Evolutionary conservation across 2,797 vertebrate species (phyloP), one percentile per base, ranked within the genome.

Genomic region (Danio albolineatus): DNA sequence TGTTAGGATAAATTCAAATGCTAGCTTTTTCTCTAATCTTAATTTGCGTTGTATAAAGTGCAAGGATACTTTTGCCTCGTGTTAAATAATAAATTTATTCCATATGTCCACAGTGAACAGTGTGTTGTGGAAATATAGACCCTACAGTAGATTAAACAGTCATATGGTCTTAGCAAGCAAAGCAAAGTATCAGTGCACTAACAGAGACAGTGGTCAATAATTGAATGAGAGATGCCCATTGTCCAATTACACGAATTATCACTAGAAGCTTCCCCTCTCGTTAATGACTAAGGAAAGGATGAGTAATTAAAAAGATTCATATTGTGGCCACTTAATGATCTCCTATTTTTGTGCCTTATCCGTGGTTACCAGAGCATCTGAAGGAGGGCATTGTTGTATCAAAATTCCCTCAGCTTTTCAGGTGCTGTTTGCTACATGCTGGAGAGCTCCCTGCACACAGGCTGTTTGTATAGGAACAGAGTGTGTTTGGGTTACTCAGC

Each of bases 171-270:
- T 82, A 86, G 83, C 87, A 85, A 81, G 72, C 76, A 73, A 67
- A 73, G 84, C 82, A 82, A 90, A 89, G 90, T 84, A 88, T 86
- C 89, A 88, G 86, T 85, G 87, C 88, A 78, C 84, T 87, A 89
- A 87, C 85, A 90, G 85, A 93, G 88, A 91, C 90, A 90, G 73
- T 90, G 91, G 90, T 93, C 91, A 91, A 90, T 93, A 91, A 93
- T 90, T 92, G 90, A 94, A 92, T 92, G 90, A 91, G 90, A 85
- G 88, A 91, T 89, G 90, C 88, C 88, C 84, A 91, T 93, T 90
- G 92, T 93, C 91, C 91, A 92, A 93, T 94, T 92, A 92, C 89
- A 90, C 85, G 71, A 91, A 92, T 93, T 93, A 93, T 93, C 90
- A 90, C 89, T 87, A 88, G 85, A 91, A 89, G 85, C 89, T 91